Evolutionary conservation across 2,888 invertebrate genomes (phyloP), one percentile per base, ranked within the genome.

Genomic region (Hirtodrosophila alboralis): DNA sequence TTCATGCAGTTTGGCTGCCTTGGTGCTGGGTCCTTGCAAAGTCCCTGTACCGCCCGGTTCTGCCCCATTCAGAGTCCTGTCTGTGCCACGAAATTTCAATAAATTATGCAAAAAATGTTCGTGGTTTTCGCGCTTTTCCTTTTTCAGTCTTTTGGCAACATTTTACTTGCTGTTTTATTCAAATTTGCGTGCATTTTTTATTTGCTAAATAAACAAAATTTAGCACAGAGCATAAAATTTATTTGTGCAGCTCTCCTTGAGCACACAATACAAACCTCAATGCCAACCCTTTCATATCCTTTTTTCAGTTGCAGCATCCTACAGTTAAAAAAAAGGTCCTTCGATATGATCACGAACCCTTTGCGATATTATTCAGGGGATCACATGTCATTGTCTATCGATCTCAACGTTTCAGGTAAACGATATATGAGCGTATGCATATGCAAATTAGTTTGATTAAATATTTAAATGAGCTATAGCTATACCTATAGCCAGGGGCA

Each of bases 381-480:
- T 66, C 75, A 63, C 47, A 68, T 79, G 53, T 75, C 65, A 57
- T 84, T 84, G 76, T 79, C 73, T 64, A 63, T 63, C 43, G 86
- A 86, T 86, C 72, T 38, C 21, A 45, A 23, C 7, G 40, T 57
- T 44, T 69, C 79, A 83, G 83, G 85, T 84, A 85, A 77, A 44
- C 66, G 75, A 75, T 81, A 71, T 71, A 4, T 23, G 23, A 23
- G 23, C 6, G 23, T 23, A 23, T 23, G 23, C 6, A 53, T 76
- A 81, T 81, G 86, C 70, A 84, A 84, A 84, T 84, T 79, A 71
- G 79, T 83, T 84, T 86, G 80, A 85, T 84, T 86, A 83, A 71
- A 86, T 70, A 84, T 86, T 73, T 60, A 79, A 84, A 84, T 85
- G 61, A 69, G 56, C n/a, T n/a, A n/a, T n/a, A n/a, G n/a, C n/a